A percentile compares a stretch with the other conserved stretches of the same genome.
These are phyloP conservation scores for Phymanthus crucifer DNA, from an alignment of 92 coral and sea anemone species.

Conservation along the genomic window DNA sequence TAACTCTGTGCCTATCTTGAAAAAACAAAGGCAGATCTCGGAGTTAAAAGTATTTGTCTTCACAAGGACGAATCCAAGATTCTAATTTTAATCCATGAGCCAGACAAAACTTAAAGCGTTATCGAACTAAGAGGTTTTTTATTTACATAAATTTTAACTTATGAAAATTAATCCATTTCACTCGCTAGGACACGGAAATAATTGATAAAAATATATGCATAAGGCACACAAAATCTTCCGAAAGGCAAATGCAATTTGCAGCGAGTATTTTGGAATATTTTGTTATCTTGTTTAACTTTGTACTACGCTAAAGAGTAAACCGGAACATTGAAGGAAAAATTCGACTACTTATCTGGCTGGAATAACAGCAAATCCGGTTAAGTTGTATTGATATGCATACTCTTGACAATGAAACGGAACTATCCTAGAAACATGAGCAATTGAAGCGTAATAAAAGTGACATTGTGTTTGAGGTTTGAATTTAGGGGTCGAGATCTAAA, in stretches of 20 bases:
- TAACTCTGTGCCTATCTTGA: background rate
- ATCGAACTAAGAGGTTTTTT: background rate
- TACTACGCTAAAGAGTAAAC: background rate
- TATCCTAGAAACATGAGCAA: background rate
- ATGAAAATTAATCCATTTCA: background rate
- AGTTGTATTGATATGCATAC: background rate
- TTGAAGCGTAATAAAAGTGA: background rate
- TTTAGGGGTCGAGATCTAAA: background rate
- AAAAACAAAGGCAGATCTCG: background rate
- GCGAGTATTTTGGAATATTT: background rate
- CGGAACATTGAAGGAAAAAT: slow-evolving; percentile 9
- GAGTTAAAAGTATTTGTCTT: background rate
- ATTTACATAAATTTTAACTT: slow-evolving; percentile 1
- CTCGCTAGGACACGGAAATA: background rate
- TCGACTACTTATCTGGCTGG: slow-evolving; percentile 1
- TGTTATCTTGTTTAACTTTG: background rate
- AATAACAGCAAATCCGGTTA: background rate
- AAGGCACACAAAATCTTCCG: background rate
- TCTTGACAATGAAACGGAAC: background rate
- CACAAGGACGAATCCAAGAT: background rate
- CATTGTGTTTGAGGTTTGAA: background rate
- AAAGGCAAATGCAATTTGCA: background rate
- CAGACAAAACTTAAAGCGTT: background rate
- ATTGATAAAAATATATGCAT: background rate
- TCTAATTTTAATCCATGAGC: background rate